Evolutionary conservation across 2,888 invertebrate species (phyloP).

Genomic region (Drosophila putrida): DNA sequence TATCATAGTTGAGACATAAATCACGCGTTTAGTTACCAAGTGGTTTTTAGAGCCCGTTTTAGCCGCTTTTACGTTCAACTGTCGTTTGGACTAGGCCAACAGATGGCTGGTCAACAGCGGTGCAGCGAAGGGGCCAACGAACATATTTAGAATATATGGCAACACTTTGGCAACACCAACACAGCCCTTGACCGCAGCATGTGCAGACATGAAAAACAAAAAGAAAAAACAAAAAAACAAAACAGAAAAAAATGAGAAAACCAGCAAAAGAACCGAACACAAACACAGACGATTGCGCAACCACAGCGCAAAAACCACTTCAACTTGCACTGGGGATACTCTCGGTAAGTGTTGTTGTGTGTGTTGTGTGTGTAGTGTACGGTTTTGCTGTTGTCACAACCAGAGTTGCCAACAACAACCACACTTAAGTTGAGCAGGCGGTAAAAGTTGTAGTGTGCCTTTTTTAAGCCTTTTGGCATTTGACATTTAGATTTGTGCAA

Average conservation of each 20-base stretch:
- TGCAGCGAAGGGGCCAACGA: slow-evolving; percentile 49
- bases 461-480: slow-evolving; percentile 62
- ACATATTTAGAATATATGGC: slow-evolving; percentile 82
- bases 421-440: slow-evolving; percentile 26
- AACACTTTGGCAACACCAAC: slow-evolving; percentile 79
- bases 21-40: slow-evolving; percentile 81
- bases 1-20: slow-evolving; percentile 74
- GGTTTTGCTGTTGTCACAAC: slow-evolving; percentile 64
- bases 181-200: slow-evolving; percentile 77
- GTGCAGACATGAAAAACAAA: slow-evolving; percentile 53
- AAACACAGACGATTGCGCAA: slow-evolving; percentile 76
- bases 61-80: slow-evolving; percentile 72
- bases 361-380: slow-evolving; percentile 31
- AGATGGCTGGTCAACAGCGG: slow-evolving; percentile 39
- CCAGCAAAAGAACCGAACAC: slow-evolving; percentile 43
- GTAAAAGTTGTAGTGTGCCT: slow-evolving; percentile 60
- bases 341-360: slow-evolving; percentile 40
- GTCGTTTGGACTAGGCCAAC: slow-evolving; percentile 56
- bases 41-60: slow-evolving; percentile 65
- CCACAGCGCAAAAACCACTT: slow-evolving; percentile 79
- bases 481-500: slow-evolving; percentile 50
- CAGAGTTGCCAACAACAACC: slow-evolving; percentile 66
- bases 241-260: slow-evolving; percentile 8
- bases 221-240: slow-evolving; percentile 1
- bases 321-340: slow-evolving; percentile 64